Percentiles rank a stretch among this genome's conserved stretches.
These are phyloP conservation scores for Dromas ardeola DNA, from an alignment of 2,113 vertebrate species.

Conservation along the genomic window DNA sequence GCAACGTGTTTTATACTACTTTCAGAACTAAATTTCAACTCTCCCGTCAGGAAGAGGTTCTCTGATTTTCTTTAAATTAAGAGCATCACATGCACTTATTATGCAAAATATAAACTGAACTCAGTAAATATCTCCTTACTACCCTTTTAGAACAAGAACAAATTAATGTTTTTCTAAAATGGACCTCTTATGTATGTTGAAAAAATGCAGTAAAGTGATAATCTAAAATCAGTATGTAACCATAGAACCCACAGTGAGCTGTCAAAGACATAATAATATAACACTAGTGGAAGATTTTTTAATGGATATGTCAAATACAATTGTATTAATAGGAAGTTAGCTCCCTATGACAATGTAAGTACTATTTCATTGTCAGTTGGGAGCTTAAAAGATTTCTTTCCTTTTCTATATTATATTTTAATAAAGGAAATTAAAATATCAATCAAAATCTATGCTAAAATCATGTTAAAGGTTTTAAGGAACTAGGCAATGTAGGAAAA, in stretches of 20 bases:
- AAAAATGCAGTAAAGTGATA: not conserved
- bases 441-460: slow-evolving; percentile 30
- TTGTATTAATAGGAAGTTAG: slow-evolving; percentile 29
- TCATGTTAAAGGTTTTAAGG: slow-evolving; percentile 2
- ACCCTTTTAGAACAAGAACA: not conserved
- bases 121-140: not conserved
- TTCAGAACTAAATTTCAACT: not conserved
- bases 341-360: not conserved
- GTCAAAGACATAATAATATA: not conserved
- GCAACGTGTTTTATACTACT: not conserved
- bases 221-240: slow-evolving; percentile 20
- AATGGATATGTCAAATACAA: slow-evolving; percentile 53
- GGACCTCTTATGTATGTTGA: not conserved
- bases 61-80: not conserved
- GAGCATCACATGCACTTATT: not conserved
- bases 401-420: not conserved
- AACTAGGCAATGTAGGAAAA: not conserved
- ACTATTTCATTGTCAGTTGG: not conserved
- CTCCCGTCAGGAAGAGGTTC: not conserved
- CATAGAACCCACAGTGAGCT: not conserved
- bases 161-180: not conserved
- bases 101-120: not conserved
- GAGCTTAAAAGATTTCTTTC: slow-evolving; percentile 12
- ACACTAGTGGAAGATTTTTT: not conserved
- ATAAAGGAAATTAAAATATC: slow-evolving; percentile 26